Percentiles rank a stretch among this genome's conserved stretches.
phyloP scores from a whole-genome alignment of 2,888 invertebrate species.

The Chrysodeixis includens region DNA sequence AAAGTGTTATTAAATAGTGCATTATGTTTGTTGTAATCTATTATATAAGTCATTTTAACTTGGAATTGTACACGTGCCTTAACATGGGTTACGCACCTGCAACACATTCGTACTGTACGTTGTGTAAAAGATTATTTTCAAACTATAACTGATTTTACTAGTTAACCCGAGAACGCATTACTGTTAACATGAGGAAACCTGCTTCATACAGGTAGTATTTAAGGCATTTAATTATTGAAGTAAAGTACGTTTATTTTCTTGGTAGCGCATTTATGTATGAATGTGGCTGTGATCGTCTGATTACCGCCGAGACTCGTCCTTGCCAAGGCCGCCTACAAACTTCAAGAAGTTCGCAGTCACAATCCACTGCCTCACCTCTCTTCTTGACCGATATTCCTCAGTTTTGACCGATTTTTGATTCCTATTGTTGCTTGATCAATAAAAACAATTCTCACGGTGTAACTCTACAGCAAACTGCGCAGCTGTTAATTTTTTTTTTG shows the following conservation, averaged over 20 bases:
- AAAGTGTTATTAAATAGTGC: conserved; percentile 3
- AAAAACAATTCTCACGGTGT: neutral
- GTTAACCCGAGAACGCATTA: neutral
- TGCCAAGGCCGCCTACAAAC: conserved; percentile 28
- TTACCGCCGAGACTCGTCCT: conserved; percentile 12
- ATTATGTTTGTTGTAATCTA: conserved; percentile 19
- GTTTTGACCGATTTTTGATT: conserved; percentile 23
- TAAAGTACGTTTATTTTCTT: conserved; percentile 5
- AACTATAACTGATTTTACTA: conserved; percentile 9
- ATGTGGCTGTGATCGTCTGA: neutral
- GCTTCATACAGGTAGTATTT: conserved; percentile 1
- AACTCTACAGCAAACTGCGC: neutral
- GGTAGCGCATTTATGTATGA: conserved; percentile 3
- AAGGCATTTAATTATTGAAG: conserved; percentile 6
- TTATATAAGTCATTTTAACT: conserved; percentile 13
- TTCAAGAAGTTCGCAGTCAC: neutral
- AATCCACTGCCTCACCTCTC: conserved; percentile 19
- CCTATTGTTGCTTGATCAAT: neutral
- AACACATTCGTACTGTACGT: conserved; percentile 8
- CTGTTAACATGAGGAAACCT: neutral
- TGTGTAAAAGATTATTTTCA: conserved; percentile 15
- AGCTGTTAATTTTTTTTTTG: neutral
- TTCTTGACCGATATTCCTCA: conserved; percentile 19
- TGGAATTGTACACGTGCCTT: conserved; percentile 8
- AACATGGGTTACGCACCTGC: conserved; percentile 14